These are phyloP conservation scores for Nothobranchius kuhntae DNA, from an alignment of 2,113 vertebrate genomes.

Conservation along the genomic window DNA sequence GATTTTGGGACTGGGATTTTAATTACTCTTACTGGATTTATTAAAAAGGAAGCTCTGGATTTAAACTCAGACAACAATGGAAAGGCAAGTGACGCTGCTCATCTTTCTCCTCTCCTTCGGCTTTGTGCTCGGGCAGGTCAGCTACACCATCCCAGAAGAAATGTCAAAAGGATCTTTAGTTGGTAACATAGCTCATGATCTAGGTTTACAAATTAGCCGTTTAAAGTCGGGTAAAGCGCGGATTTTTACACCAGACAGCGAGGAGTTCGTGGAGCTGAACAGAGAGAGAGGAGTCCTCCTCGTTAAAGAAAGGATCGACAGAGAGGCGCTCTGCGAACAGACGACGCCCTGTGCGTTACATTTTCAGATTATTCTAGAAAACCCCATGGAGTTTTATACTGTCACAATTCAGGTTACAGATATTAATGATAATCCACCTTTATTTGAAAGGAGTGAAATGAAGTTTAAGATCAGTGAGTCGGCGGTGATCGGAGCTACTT, in stretches of 20 bases:
- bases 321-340: slow-evolving; percentile 57
- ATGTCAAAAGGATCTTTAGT: slow-evolving; percentile 75
- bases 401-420: slow-evolving; percentile 60
- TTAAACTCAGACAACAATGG: slow-evolving; percentile 42
- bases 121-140: slow-evolving; percentile 42
- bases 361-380: slow-evolving; percentile 67
- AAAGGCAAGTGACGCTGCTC: slow-evolving; percentile 43
- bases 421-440: slow-evolving; percentile 75
- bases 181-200: slow-evolving; percentile 75
- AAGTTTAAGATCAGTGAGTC: slow-evolving; percentile 78
- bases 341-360: slow-evolving; percentile 57
- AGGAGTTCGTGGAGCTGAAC: no score
- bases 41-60: no score
- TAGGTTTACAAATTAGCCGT: slow-evolving; percentile 69
- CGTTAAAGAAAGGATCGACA: slow-evolving; percentile 63
- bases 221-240: slow-evolving; percentile 61
- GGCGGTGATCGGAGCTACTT: slow-evolving; percentile 61
- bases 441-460: slow-evolving; percentile 68
- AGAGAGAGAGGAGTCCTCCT: slow-evolving; percentile 59
- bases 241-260: slow-evolving; percentile 63
- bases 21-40: no score
- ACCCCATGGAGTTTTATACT: slow-evolving; percentile 62
- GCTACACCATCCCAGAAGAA: slow-evolving; percentile 72
- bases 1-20: no score
- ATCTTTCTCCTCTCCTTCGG: slow-evolving; percentile 20